Conservation (phyloP, 2,797 vertebrate genomes). For the Macrochelys suwanniensis region DNA sequence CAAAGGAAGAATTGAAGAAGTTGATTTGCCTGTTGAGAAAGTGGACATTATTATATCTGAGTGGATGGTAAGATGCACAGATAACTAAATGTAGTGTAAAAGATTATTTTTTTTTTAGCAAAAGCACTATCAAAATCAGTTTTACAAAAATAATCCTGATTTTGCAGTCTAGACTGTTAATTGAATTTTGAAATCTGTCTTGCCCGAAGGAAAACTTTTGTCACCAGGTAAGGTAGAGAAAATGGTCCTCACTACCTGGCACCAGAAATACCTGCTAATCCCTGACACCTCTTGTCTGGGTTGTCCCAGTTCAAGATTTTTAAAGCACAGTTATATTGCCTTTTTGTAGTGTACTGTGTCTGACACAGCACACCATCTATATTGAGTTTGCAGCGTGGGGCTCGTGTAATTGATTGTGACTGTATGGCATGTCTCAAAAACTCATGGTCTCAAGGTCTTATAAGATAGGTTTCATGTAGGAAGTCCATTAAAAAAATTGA, state of each 20-base stretch:
- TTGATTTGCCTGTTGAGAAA: constrained; percentile 91
- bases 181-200: neutral
- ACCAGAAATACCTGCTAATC: neutral
- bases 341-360: neutral
- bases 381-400: neutral
- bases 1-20: constrained; percentile 96
- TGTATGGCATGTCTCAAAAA: neutral
- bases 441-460: neutral
- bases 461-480: neutral
- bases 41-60: constrained; percentile 98
- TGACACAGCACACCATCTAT: neutral
- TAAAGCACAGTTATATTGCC: neutral
- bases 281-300: neutral
- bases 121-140: neutral
- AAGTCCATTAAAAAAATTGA: neutral
- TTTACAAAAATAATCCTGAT: neutral
- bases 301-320: neutral
- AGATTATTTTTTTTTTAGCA: neutral
- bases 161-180: neutral
- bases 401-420: neutral
- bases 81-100: neutral
- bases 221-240: neutral
- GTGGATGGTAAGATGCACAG: constrained; percentile 93
- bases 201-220: neutral
- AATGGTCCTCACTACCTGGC: neutral